Evolutionary conservation across 2,888 invertebrate species (phyloP), one percentile per base, ranked within the genome.

Genomic region (Cerastoderma edule): DNA sequence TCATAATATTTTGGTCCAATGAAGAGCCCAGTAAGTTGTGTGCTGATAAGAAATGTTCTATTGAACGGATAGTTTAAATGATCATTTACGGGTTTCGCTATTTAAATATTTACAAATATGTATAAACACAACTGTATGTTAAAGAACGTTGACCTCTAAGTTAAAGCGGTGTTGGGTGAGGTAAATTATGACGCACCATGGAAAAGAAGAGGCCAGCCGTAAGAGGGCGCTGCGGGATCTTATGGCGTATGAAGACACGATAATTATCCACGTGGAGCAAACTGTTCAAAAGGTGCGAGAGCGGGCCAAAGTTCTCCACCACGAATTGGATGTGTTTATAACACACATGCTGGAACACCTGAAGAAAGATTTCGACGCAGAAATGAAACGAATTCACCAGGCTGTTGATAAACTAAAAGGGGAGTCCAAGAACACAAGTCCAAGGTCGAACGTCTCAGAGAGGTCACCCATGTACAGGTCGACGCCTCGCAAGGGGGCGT

Each of bases 251-350:
- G 81, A 81, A 68, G 78, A 78, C 48, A 67, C 81, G 4, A 32
- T 81, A 4, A 81, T 78, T 22, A 65, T 75, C 1, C 69, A 81
- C n/a, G 78, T 81, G 8, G 81, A 81, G 35, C 75, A 76, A 27
- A 76, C 76, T 0, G 78, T 81, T 35, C 78, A 81, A 8, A 75
- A 73, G 32, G 74, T 81, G 30, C 64, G 81, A 35, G 81, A 81
- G n/a, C 32, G 81, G 8, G 78, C 78, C 0, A 78, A 78, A 53
- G 19, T 67, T 16, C 46, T 81, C 30, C 81, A 81, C 30, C 48
- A 56, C 19, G 81, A 81, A 48, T 28, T 81, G 22, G 81, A 81
- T 32, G 64, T 63, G 39, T 78, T 73, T 28, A 64, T 81, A 27
- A 56, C 78, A 0, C 70, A 57, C 10, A 48, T 81, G 60, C 68